These are phyloP conservation scores for Euwallacea fornicatus DNA, from an alignment of 1,140 invertebrate species.

Conservation along the genomic window DNA sequence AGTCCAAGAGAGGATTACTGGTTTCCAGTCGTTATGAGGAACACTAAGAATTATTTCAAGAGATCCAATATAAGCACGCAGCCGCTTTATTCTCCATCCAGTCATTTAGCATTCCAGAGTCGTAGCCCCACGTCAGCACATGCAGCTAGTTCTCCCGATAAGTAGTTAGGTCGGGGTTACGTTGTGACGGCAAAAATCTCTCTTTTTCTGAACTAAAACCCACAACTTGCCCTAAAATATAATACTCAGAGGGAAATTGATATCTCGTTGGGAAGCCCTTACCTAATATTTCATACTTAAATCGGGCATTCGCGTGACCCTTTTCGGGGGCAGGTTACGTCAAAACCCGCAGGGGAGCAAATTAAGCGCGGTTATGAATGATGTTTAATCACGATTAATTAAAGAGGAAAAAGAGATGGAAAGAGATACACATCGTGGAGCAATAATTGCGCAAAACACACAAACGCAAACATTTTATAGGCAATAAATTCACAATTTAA, in stretches of 20 bases:
- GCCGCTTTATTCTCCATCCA: no score
- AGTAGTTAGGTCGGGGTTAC: not conserved
- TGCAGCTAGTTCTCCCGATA: not conserved
- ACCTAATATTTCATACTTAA: conserved; percentile 3
- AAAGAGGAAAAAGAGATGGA: not conserved
- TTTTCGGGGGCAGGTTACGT: conserved; percentile 1
- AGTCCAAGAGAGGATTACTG: no score
- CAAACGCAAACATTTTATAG: not conserved
- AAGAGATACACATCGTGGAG: no score
- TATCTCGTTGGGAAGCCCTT: not conserved
- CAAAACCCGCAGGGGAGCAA: not conserved
- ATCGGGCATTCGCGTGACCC: conserved; percentile 5
- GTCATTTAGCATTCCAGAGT: conserved; percentile 1
- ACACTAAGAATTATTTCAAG: no score
- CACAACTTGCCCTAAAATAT: not conserved
- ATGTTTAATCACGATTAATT: conserved; percentile 4
- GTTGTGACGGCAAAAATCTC: not conserved
- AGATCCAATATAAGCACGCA: no score
- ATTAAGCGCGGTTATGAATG: conserved; percentile 5
- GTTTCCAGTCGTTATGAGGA: no score
- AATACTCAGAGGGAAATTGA: not conserved
- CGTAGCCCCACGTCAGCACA: not conserved
- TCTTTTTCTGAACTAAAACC: not conserved
- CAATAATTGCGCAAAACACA: no score
- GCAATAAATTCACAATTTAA: not conserved